A percentile compares a stretch with the other conserved stretches of the same genome.
Evolutionary conservation across 92 coral and sea anemone species (phyloP).

Genomic region (Actinostola sp.): DNA sequence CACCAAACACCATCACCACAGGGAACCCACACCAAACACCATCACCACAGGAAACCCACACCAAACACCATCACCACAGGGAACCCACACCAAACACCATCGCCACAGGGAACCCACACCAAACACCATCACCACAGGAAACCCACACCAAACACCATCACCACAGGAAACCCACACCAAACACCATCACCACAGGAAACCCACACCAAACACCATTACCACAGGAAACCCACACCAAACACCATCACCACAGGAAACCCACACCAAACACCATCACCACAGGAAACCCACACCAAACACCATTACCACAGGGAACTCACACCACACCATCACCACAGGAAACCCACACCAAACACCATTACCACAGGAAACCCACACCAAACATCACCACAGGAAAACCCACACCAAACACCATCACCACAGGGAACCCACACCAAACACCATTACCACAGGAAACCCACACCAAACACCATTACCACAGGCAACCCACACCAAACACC

Average conservation of each 20-base stretch:
- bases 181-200: conserved; percentile 1
- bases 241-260: neutral
- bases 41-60: neutral
- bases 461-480: neutral
- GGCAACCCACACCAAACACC: neutral
- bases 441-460: conserved; percentile 2
- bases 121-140: neutral
- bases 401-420: no score
- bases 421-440: neutral
- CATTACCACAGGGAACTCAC: neutral
- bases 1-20: neutral
- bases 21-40: neutral
- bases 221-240: neutral
- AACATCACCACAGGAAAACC: neutral
- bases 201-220: neutral
- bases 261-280: no score
- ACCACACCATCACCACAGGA: neutral
- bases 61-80: neutral
- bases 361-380: neutral
- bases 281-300: neutral
- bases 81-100: no score
- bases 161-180: neutral
- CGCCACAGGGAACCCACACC: neutral
- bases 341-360: no score
- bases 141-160: neutral